Evolutionary conservation across 2,113 vertebrate species (phyloP).

Genomic region (Pelmatolapia mariae): DNA sequence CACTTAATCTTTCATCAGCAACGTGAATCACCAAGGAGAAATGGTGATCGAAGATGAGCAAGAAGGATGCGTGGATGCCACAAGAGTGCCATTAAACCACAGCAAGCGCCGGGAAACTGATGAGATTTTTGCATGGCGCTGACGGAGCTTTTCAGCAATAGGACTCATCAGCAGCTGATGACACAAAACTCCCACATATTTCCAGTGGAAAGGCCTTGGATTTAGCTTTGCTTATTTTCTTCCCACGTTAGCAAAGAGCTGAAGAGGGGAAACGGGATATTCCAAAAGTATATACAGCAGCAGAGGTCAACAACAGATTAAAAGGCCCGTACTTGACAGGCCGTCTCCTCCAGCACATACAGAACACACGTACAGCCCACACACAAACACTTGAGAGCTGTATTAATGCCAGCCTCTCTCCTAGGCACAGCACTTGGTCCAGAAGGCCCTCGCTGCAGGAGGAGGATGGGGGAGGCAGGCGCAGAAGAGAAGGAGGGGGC

Average conservation of each 20-base stretch:
- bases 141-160: not conserved
- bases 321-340: constrained; percentile 42
- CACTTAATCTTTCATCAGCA: constrained; percentile 37
- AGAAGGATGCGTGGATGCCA: not conserved
- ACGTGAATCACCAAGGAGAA: not conserved
- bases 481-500: constrained; percentile 3
- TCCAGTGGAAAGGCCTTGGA: not conserved
- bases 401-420: constrained; percentile 49
- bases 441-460: constrained; percentile 61
- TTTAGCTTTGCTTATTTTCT: not conserved
- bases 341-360: constrained; percentile 9
- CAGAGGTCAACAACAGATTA: constrained; percentile 44
- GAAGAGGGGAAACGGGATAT: constrained; percentile 12
- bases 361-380: constrained; percentile 39
- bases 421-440: constrained; percentile 54
- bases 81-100: not conserved
- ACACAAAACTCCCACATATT: constrained; percentile 6
- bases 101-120: not conserved
- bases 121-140: not conserved
- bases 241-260: not conserved
- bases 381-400: constrained; percentile 50
- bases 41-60: not conserved
- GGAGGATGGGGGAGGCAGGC: constrained; percentile 30
- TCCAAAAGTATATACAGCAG: not conserved
- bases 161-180: not conserved